These are phyloP conservation scores for Keiferia lycopersicella DNA, from an alignment of 2,888 invertebrate genomes.

Conservation along the genomic window DNA sequence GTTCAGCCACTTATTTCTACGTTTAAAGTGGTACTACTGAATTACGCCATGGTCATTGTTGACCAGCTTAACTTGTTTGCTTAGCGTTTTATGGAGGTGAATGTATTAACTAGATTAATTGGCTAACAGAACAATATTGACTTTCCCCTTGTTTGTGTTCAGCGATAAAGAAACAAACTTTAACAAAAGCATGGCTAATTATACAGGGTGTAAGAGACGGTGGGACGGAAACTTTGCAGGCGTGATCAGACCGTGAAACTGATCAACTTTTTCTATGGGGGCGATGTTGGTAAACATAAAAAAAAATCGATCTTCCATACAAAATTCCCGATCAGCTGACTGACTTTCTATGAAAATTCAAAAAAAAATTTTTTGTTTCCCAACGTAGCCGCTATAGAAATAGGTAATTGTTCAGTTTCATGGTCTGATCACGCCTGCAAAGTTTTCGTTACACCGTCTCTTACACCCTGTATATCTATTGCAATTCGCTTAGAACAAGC, in stretches of 20 bases:
- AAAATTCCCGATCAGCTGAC: neutral
- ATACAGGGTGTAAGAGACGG: too few species aligned
- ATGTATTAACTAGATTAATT: constrained; percentile 14
- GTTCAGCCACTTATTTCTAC: neutral
- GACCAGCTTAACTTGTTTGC: neutral
- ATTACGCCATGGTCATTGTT: neutral
- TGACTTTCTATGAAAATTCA: neutral
- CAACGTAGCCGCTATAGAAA: neutral
- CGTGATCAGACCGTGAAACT: too few species aligned
- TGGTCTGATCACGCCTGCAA: neutral
- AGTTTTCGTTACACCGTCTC: neutral
- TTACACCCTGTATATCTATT: neutral
- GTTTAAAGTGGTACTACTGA: neutral
- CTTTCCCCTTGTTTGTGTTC: constrained; percentile 15
- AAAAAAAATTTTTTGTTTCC: neutral
- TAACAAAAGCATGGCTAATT: neutral
- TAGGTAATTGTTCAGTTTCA: constrained; percentile 4
- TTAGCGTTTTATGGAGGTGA: neutral
- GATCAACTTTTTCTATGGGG: too few species aligned
- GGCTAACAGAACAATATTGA: constrained; percentile 22
- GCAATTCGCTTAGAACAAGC: too few species aligned
- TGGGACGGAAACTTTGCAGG: too few species aligned
- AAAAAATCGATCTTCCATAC: neutral
- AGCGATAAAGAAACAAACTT: neutral
- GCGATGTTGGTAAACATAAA: too few species aligned